These are phyloP conservation scores for Amphiprion percula DNA, from an alignment of 2,113 vertebrate species.

Conservation along the genomic window DNA sequence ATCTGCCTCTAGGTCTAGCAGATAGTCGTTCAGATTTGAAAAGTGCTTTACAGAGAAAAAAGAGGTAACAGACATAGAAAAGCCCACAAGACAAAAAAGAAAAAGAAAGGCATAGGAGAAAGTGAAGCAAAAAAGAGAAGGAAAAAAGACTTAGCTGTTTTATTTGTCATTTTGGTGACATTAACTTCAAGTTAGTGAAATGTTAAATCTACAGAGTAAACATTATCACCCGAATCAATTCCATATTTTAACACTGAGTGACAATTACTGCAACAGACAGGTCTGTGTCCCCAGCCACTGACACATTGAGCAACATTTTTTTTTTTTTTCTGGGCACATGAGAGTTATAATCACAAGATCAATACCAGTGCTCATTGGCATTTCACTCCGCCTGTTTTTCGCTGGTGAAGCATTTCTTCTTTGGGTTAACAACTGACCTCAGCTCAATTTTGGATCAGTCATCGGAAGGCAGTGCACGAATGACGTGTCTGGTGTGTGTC, in stretches of 20 bases:
- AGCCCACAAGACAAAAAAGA: conserved; percentile 17
- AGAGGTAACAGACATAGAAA: conserved; percentile 20
- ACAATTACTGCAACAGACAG: conserved; percentile 16
- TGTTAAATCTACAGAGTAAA: conserved; percentile 31
- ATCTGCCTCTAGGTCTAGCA: conserved; percentile 32
- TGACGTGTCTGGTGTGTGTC: conserved; percentile 22
- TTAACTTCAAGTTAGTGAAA: conserved; percentile 16
- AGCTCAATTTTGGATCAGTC: conserved; percentile 75
- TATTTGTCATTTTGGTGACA: not conserved
- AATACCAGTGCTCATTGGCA: conserved; percentile 66
- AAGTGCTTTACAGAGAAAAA: not conserved
- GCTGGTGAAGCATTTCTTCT: conserved; percentile 67
- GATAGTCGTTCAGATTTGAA: conserved; percentile 17
- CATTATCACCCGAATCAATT: not conserved
- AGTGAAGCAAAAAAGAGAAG: not conserved
- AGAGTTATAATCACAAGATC: conserved; percentile 74
- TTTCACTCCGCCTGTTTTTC: conserved; percentile 56
- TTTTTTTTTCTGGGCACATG: conserved; percentile 55
- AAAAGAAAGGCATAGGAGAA: not conserved
- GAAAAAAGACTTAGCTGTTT: not conserved
- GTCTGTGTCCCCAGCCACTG: conserved; percentile 35
- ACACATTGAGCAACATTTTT: conserved; percentile 26
- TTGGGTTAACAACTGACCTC: conserved; percentile 70
- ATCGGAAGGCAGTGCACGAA: conserved; percentile 48
- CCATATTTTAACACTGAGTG: conserved; percentile 11